Percentiles rank a stretch among this genome's conserved stretches.
These are phyloP conservation scores for Laterallus jamaicensis DNA, from an alignment of 2,113 vertebrate genomes.

Conservation along the genomic window DNA sequence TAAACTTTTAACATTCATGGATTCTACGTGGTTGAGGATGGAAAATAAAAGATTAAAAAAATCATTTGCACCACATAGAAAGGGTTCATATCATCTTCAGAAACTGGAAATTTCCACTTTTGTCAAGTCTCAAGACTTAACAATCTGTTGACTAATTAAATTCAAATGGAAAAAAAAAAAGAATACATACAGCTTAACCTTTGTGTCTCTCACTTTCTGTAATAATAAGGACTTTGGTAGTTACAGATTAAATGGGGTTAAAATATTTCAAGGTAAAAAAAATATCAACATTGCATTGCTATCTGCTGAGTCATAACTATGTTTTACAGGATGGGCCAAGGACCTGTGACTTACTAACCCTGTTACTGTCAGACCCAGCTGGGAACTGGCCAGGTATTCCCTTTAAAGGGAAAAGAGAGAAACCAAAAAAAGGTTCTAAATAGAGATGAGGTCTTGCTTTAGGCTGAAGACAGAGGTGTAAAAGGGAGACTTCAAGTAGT, in stretches of 20 bases:
- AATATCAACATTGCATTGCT: background rate
- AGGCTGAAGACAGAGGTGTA: background rate
- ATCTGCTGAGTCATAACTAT: background rate
- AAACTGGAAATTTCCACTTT: background rate
- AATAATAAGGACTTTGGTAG: background rate
- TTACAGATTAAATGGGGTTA: background rate
- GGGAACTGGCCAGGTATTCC: background rate
- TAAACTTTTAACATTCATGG: background rate
- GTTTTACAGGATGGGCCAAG: background rate
- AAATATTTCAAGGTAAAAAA: slow-evolving; percentile 1
- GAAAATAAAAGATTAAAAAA: background rate
- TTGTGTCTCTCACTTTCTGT: background rate
- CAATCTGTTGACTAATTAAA: background rate
- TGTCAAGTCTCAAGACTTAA: background rate
- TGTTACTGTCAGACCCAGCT: background rate
- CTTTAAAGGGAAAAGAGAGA: background rate
- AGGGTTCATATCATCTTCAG: background rate
- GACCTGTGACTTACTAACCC: background rate
- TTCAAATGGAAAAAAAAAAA: background rate
- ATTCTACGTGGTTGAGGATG: background rate
- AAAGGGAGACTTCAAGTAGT: background rate
- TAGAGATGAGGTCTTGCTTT: background rate
- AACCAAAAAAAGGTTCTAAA: background rate
- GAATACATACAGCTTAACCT: background rate
- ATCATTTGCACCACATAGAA: background rate